Conservation (phyloP, 2,888 invertebrate species). For the Micoletzkya japonica region DNA sequence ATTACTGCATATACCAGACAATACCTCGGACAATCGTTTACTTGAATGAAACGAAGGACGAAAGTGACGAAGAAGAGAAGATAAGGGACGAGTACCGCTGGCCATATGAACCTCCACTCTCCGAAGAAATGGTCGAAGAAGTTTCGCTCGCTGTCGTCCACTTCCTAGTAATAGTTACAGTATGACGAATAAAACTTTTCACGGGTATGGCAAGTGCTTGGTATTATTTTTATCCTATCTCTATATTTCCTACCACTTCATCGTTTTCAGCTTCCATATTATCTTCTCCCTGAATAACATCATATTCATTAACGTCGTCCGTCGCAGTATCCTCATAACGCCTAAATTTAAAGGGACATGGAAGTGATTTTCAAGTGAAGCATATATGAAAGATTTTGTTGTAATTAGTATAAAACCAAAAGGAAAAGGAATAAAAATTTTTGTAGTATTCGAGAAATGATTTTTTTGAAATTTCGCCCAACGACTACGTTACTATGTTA, state of each 20-base stretch:
- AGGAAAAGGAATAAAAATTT: no score
- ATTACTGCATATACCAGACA: no score
- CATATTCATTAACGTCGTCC: conserved; percentile 12
- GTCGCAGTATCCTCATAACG: no score
- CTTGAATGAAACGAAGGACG: background rate
- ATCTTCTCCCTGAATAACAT: conserved; percentile 8
- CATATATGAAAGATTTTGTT: no score
- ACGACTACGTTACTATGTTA: no score
- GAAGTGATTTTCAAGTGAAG: no score
- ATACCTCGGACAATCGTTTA: background rate
- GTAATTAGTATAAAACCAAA: no score
- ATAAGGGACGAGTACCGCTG: background rate
- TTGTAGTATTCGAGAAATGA: no score
- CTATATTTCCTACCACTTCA: background rate
- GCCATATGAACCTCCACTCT: conserved; percentile 4
- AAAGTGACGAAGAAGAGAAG: background rate
- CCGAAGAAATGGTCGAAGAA: conserved; percentile 17
- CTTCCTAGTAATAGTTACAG: background rate
- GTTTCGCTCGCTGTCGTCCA: background rate
- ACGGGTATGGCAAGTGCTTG: background rate
- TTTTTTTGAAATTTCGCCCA: no score
- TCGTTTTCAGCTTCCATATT: no score
- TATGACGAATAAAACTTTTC: background rate
- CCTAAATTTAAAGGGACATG: no score
- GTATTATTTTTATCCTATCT: background rate